Evolutionary conservation across 37 sponge, comb jelly and placozoan genomes (phyloP).

Genomic region (Cliona cf. orientalis): DNA sequence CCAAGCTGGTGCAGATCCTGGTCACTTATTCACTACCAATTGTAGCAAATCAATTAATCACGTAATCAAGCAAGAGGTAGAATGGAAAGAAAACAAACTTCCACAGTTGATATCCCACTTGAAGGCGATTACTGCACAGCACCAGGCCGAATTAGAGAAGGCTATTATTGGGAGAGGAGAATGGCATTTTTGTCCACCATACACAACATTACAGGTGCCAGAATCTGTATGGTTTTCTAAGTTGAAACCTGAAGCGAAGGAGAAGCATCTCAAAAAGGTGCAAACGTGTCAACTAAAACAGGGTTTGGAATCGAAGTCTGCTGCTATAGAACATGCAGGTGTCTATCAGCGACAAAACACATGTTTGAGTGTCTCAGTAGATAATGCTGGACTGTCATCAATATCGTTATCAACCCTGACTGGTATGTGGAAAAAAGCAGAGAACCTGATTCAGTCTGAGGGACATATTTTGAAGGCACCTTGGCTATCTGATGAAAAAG

Average conservation of each 20-base stretch:
- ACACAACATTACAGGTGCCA: background rate
- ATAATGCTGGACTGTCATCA: background rate
- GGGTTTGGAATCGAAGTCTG: background rate
- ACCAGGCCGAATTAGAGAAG: background rate
- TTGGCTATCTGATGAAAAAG: background rate
- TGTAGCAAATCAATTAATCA: slow-evolving; percentile 42
- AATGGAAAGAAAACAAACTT: slow-evolving; percentile 53
- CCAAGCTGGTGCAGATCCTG: background rate
- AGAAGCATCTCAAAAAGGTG: background rate
- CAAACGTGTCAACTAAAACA: too few species aligned
- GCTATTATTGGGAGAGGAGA: slow-evolving; percentile 23
- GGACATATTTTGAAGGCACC: background rate
- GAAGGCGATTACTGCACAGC: background rate
- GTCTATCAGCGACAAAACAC: too few species aligned
- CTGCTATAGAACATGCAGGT: background rate
- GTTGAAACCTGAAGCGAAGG: background rate
- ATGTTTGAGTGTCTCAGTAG: background rate
- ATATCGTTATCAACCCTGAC: background rate
- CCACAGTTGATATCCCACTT: slow-evolving; percentile 20
- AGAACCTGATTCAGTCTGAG: background rate
- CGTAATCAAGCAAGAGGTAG: slow-evolving; percentile 48
- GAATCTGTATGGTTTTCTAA: slow-evolving; percentile 2
- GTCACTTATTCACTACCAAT: slow-evolving; percentile 38
- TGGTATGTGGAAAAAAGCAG: background rate
- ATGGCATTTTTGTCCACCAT: slow-evolving; percentile 1